phyloP scores from a whole-genome alignment of 2,888 invertebrate genomes.

The Archaeoteleia sp. region DNA sequence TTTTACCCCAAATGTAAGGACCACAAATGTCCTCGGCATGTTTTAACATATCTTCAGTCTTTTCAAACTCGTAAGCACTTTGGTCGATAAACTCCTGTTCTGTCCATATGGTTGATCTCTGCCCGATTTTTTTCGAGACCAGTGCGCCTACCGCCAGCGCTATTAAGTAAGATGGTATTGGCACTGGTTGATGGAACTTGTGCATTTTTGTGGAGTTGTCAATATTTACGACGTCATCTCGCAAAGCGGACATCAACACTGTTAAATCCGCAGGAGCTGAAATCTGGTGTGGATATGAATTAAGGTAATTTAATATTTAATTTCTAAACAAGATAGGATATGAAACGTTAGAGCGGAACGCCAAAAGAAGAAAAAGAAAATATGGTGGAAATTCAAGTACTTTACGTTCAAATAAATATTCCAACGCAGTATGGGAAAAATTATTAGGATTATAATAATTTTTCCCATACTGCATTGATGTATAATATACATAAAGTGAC shows the following conservation, averaged over 20 bases:
- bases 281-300: constrained; percentile 75
- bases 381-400: too few relatives aligned
- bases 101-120: constrained; percentile 91
- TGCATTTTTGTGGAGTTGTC: constrained; percentile 75
- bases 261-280: constrained; percentile 84
- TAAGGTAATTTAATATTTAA: not conserved
- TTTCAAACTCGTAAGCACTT: constrained; percentile 91
- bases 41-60: constrained; percentile 88
- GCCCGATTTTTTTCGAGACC: constrained; percentile 84
- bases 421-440: too few relatives aligned
- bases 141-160: constrained; percentile 92
- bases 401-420: too few relatives aligned
- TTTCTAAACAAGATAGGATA: constrained; percentile 1
- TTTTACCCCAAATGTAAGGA: constrained; percentile 88
- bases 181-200: constrained; percentile 84
- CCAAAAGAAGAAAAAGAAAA: too few relatives aligned
- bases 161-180: constrained; percentile 91
- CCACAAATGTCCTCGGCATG: constrained; percentile 91
- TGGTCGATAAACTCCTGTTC: constrained; percentile 89
- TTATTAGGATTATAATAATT: too few relatives aligned
- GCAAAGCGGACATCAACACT: constrained; percentile 92
- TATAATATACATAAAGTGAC: too few relatives aligned
- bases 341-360: too few relatives aligned
- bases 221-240: constrained; percentile 72
- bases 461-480: too few relatives aligned